A percentile compares a stretch with the other conserved stretches of the same genome.
These are phyloP conservation scores for Drosophila fulvimacula DNA, from an alignment of 2,888 invertebrate genomes.

Conservation along the genomic window DNA sequence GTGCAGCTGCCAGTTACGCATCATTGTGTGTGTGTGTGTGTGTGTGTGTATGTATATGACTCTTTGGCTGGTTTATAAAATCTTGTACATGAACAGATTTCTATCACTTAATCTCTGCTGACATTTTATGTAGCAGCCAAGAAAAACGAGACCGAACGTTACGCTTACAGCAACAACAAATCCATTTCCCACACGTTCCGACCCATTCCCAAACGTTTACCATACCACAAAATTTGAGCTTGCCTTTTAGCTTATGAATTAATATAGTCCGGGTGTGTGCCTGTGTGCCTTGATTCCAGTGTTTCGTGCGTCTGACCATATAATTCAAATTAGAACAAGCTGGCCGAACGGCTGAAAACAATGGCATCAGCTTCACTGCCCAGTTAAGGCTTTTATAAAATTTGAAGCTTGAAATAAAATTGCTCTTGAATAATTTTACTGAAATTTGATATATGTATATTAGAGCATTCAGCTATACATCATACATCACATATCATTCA, in stretches of 20 bases:
- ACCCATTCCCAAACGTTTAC: constrained; percentile 1
- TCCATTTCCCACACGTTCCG: constrained; percentile 16
- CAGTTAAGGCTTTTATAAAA: constrained; percentile 1
- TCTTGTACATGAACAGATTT: constrained; percentile 65
- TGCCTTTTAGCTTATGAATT: constrained; percentile 25
- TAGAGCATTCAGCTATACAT: too few species aligned
- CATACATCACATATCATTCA: too few species aligned
- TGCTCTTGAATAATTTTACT: background rate
- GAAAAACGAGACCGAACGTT: constrained; percentile 26
- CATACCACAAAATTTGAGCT: background rate
- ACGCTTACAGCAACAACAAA: constrained; percentile 21
- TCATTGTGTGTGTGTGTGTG: constrained; percentile 19
- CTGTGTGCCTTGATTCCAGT: constrained; percentile 19
- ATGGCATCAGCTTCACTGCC: constrained; percentile 9
- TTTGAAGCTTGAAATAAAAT: constrained; percentile 1
- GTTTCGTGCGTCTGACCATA: constrained; percentile 36
- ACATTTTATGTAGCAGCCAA: constrained; percentile 62
- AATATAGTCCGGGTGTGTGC: constrained; percentile 11
- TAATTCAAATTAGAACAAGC: constrained; percentile 54
- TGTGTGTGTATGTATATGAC: constrained; percentile 6
- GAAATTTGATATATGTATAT: background rate
- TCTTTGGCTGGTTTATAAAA: constrained; percentile 52
- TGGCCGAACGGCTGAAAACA: constrained; percentile 2
- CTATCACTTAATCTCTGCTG: constrained; percentile 73
- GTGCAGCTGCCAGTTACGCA: constrained; percentile 68